These are phyloP conservation scores for Nematostella vectensis DNA, from an alignment of 92 coral and sea anemone species.

Conservation along the genomic window DNA sequence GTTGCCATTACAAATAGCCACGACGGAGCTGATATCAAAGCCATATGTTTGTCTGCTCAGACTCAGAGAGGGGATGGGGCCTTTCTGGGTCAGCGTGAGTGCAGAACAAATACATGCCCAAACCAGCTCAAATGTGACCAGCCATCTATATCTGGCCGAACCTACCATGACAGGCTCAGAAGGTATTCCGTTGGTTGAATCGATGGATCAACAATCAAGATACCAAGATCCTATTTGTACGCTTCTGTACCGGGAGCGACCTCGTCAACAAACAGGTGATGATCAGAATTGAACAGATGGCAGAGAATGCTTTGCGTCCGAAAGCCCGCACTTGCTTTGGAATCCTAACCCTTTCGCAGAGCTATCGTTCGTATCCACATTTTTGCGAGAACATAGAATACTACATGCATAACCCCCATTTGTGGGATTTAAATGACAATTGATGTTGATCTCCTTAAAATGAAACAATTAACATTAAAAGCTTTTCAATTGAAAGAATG, in stretches of 20 bases:
- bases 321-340: conserved; percentile 21
- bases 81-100: conserved; percentile 46
- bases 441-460: too few species aligned
- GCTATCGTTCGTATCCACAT: conserved; percentile 11
- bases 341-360: conserved; percentile 11
- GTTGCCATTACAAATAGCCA: conserved; percentile 31
- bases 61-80: conserved; percentile 47
- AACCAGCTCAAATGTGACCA: conserved; percentile 20
- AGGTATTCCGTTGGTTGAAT: conserved; percentile 40
- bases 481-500: too few species aligned
- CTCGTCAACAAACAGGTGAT: conserved; percentile 22
- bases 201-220: conserved; percentile 39
- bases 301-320: conserved; percentile 41
- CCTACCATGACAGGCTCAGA: conserved; percentile 19
- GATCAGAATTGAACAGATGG: conserved; percentile 27
- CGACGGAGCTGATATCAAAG: conserved; percentile 31
- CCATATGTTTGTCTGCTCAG: conserved; percentile 42
- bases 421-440: conserved; percentile 21
- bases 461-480: too few species aligned
- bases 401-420: conserved; percentile 13
- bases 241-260: conserved; percentile 58
- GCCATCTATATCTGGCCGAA: conserved; percentile 8
- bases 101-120: conserved; percentile 33
- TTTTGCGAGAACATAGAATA: conserved; percentile 10
- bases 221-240: conserved; percentile 39